phyloP scores from a whole-genome alignment of 2,888 invertebrate genomes.

The Spodoptera exigua region DNA sequence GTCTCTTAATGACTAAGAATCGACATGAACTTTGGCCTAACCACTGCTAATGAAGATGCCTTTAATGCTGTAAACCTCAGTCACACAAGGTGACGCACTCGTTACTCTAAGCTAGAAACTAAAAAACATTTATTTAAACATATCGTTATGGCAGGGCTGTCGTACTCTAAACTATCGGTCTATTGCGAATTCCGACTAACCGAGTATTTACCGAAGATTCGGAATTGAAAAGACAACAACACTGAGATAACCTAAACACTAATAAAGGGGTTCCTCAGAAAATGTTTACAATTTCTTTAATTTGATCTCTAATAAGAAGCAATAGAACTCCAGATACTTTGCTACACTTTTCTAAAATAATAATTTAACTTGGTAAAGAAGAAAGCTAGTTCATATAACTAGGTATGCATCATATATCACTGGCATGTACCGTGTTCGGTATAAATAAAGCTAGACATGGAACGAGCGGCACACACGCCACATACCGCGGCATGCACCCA shows the following conservation, averaged over 20 bases:
- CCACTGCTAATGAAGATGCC: slow-evolving; percentile 34
- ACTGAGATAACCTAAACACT: too few relatives aligned
- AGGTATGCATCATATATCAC: slow-evolving; percentile 19
- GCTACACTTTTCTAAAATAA: slow-evolving; percentile 5
- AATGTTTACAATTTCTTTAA: too few relatives aligned
- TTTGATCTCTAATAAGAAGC: too few relatives aligned
- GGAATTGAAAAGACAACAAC: too few relatives aligned
- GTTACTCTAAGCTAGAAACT: slow-evolving; percentile 32
- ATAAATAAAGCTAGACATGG: slow-evolving; percentile 31
- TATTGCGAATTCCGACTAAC: too few relatives aligned
- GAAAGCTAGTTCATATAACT: slow-evolving; percentile 2
- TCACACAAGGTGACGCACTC: slow-evolving; percentile 38
- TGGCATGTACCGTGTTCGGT: slow-evolving; percentile 13
- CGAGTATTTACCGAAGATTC: too few relatives aligned
- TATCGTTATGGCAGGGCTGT: too few relatives aligned
- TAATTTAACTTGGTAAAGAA: slow-evolving; percentile 4
- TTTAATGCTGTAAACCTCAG: slow-evolving; percentile 10
- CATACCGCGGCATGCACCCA: slow-evolving; percentile 20
- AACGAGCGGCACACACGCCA: slow-evolving; percentile 36
- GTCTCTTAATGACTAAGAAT: slow-evolving; percentile 22
- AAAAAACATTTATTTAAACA: too few relatives aligned
- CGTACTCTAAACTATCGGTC: too few relatives aligned
- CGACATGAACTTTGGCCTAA: slow-evolving; percentile 28
- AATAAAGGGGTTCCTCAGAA: too few relatives aligned
- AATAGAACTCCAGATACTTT: too few relatives aligned